phyloP scores from a whole-genome alignment of 2,888 invertebrate species.

The Endomychus coccineus region DNA sequence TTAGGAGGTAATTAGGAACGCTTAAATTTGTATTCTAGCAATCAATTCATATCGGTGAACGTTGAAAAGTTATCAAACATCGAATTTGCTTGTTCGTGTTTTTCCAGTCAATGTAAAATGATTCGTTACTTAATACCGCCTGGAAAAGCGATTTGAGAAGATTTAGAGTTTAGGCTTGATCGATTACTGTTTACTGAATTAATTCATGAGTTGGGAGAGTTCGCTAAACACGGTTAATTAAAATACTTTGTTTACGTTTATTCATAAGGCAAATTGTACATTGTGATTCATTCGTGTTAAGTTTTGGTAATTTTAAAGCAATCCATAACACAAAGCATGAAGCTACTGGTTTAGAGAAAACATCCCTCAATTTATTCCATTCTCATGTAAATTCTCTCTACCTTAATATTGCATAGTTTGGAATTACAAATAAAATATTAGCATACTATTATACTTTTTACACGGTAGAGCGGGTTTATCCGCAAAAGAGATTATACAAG shows the following conservation, averaged over 20 bases:
- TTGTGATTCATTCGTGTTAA: not conserved
- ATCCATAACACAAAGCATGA: slow-evolving; percentile 11
- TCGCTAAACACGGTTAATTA: not conserved
- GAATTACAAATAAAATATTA: slow-evolving; percentile 31
- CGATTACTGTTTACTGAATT: no score
- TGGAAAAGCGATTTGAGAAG: no score
- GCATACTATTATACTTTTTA: slow-evolving; percentile 28
- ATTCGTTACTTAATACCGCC: no score
- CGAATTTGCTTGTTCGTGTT: no score
- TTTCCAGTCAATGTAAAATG: no score
- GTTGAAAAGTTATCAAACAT: no score
- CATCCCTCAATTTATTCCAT: slow-evolving; percentile 32
- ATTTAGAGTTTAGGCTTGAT: no score
- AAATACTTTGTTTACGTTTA: slow-evolving; percentile 1
- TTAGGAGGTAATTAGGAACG: no score
- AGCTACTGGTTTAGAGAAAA: slow-evolving; percentile 8
- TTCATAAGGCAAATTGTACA: not conserved
- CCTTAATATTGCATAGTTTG: slow-evolving; percentile 29
- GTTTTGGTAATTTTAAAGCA: slow-evolving; percentile 12
- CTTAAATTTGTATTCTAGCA: no score
- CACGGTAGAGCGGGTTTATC: slow-evolving; percentile 19
- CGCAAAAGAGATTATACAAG: no score
- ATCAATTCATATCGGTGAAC: no score
- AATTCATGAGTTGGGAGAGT: no score
- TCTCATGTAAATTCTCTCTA: slow-evolving; percentile 36